Evolutionary conservation across 1,140 invertebrate species (phyloP), one percentile per base, ranked within the genome.

Genomic region (Cataglyphis hispanica): DNA sequence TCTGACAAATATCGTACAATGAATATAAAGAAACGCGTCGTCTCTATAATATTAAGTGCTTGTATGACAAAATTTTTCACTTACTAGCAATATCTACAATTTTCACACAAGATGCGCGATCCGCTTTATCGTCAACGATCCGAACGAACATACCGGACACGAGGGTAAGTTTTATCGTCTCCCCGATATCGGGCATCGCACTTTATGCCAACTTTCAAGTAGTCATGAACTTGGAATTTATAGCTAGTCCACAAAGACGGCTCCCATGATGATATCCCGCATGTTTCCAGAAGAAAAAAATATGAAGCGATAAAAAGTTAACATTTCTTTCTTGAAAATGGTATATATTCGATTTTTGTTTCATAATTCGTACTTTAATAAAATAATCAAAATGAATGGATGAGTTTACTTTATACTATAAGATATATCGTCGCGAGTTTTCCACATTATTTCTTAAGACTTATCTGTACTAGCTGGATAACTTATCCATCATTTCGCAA

Each of bases 191-290:
- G 66, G 50, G 31, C 64, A 8, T 81, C 66, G 66, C 37, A 83
- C 78, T 83, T 83, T 83, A 83, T 46, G 78, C 67, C 66, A 83
- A 72, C 78, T 81, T 81, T 70, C 66, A 72, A 83, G 25, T 37
- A 46, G 67, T 72, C 66, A 50, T 25, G 27, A 4, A 58, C 53
- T 56, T n/a, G 50, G 7, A 72, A 72, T 83, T 83, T 72, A 72
- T 72, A 22, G 78, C 78, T 34, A 31, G 19, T 60, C 53, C 22
- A n/a, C 34, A 37, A 83, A 72, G 53, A 83, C n/a, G 66, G 13
- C 40, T 83, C 67, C 53, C 53, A 40, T 67, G 50, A 58, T 40
- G 34, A 60, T 72, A 72, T 83, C 19, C 27, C 50, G 19, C 50
- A 25, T 43, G 53, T 81, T 70, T 81, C 66, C 34, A 60, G 53